These are phyloP conservation scores for Diarsia dahlii DNA, from an alignment of 2,888 invertebrate species.

Conservation along the genomic window DNA sequence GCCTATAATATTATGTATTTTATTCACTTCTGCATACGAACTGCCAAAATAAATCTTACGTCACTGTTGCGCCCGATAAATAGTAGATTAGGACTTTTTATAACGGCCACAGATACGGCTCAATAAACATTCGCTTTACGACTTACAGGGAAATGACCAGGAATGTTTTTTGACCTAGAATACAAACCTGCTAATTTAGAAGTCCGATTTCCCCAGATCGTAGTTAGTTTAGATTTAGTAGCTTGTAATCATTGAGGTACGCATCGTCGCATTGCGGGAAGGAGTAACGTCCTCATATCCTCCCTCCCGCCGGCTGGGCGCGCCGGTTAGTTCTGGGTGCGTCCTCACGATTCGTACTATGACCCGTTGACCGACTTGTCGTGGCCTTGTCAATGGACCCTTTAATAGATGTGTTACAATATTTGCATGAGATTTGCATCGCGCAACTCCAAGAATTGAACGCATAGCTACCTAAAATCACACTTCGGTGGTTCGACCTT, in stretches of 20 bases:
- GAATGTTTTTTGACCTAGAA: slow-evolving; percentile 30
- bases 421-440: slow-evolving; percentile 78
- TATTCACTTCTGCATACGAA: slow-evolving; percentile 66
- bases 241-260: slow-evolving; percentile 55
- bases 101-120: slow-evolving; percentile 41
- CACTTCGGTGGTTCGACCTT: slow-evolving; percentile 49
- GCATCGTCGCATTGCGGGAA: slow-evolving; percentile 88
- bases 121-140: slow-evolving; percentile 35
- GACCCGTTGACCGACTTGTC: slow-evolving; percentile 87
- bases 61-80: slow-evolving; percentile 66
- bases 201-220: background rate
- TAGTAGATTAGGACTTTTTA: slow-evolving; percentile 49
- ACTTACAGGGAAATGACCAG: slow-evolving; percentile 18
- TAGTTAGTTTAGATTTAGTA: slow-evolving; percentile 1
- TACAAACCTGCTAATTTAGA: slow-evolving; percentile 19
- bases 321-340: slow-evolving; percentile 84
- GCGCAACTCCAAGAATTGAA: slow-evolving; percentile 69
- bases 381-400: slow-evolving; percentile 80
- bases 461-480: slow-evolving; percentile 29
- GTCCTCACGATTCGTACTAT: slow-evolving; percentile 84
- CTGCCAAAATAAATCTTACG: slow-evolving; percentile 78
- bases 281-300: slow-evolving; percentile 81
- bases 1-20: slow-evolving; percentile 70
- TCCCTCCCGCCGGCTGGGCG: slow-evolving; percentile 77
- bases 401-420: slow-evolving; percentile 77